These are phyloP conservation scores for Diaphora mendica DNA, from an alignment of 2,888 invertebrate species.

Conservation along the genomic window DNA sequence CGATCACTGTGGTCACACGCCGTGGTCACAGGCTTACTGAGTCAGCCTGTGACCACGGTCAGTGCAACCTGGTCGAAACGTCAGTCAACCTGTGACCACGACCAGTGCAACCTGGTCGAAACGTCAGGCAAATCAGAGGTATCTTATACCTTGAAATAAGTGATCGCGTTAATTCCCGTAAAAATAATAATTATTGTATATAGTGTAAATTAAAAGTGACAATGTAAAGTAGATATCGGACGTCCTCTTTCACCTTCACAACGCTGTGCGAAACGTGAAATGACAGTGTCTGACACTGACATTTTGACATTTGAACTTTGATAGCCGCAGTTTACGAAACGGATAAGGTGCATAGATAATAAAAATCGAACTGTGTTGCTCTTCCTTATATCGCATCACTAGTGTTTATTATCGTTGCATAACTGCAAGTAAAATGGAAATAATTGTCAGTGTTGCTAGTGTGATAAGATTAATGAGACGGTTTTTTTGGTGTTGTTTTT, in stretches of 20 bases:
- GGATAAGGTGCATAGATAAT: constrained; percentile 29
- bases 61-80: too few species aligned
- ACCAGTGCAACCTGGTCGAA: too few species aligned
- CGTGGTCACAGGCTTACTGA: too few species aligned
- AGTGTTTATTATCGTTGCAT: constrained; percentile 33
- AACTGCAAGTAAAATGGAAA: constrained; percentile 32
- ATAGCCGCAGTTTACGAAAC: constrained; percentile 53
- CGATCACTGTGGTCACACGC: too few species aligned
- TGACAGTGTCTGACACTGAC: constrained; percentile 47
- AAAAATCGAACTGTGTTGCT: neutral
- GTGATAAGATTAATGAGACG: neutral
- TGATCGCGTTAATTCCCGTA: too few species aligned
- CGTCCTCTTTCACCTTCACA: constrained; percentile 73
- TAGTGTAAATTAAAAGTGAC: neutral
- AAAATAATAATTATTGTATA: too few species aligned
- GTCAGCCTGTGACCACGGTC: too few species aligned
- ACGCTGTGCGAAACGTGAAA: constrained; percentile 50
- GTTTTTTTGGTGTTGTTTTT: neutral
- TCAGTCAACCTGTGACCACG: too few species aligned
- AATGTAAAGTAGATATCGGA: constrained; percentile 47
- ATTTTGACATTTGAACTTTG: constrained; percentile 57
- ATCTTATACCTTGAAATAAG: too few species aligned
- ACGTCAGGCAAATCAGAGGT: too few species aligned
- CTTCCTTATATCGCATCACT: constrained; percentile 44
- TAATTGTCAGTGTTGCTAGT: constrained; percentile 38